Evolutionary conservation across 1,140 invertebrate species (phyloP).

Genomic region (Nylanderia fulva): DNA sequence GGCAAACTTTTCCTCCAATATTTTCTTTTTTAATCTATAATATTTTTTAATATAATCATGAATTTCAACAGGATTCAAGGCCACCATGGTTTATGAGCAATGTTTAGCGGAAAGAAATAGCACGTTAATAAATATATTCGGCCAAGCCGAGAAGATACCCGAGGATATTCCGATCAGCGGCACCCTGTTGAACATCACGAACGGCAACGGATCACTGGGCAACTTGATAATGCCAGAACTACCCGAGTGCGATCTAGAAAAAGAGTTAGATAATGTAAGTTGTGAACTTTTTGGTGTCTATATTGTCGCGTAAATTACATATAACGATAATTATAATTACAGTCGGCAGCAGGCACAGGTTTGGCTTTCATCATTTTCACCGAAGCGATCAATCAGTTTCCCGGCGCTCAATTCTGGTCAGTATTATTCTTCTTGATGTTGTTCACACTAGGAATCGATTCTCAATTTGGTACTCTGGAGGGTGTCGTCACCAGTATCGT

Average conservation of each 20-base stretch:
- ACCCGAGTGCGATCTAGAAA: constrained; percentile 93
- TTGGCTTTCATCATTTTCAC: constrained; percentile 98
- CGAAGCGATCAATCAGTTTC: constrained; percentile 98
- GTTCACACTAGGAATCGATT: constrained; percentile 97
- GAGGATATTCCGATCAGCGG: constrained; percentile 86
- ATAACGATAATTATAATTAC: constrained; percentile 78
- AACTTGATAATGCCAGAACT: constrained; percentile 88
- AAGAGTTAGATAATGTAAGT: constrained; percentile 95
- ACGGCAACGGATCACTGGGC: constrained; percentile 87
- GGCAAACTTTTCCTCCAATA: not conserved
- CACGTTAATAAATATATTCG: constrained; percentile 87
- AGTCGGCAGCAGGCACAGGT: constrained; percentile 97
- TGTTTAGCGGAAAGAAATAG: constrained; percentile 89
- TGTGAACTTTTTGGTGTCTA: not conserved
- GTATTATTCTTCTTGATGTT: constrained; percentile 98
- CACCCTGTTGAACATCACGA: constrained; percentile 86
- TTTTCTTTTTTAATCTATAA: not conserved
- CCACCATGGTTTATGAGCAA: constrained; percentile 92
- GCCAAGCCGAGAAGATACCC: constrained; percentile 84
- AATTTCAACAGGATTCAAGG: constrained; percentile 91
- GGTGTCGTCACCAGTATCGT: constrained; percentile 98
- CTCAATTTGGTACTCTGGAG: constrained; percentile 97
- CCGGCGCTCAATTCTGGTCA: constrained; percentile 97
- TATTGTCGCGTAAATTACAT: not conserved
- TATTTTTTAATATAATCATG: too few relatives aligned